phyloP scores from a whole-genome alignment of 1,140 invertebrate genomes.

The Calosoma granatense region DNA sequence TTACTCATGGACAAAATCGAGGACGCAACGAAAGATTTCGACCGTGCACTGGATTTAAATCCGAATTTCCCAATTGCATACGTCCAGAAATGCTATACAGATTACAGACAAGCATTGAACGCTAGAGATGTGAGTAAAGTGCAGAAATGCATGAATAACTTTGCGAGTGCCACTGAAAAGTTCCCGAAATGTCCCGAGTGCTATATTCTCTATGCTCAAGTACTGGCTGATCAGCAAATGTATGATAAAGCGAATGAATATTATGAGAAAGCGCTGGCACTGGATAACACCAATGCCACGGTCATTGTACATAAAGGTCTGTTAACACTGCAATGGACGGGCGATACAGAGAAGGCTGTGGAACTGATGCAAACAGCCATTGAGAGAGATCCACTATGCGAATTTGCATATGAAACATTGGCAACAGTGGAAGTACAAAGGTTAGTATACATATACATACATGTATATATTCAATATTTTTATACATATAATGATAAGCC shows the following conservation, averaged over 20 bases:
- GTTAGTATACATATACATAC: conserved; percentile 39
- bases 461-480: conserved; percentile 5
- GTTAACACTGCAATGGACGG: conserved; percentile 70
- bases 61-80: conserved; percentile 72
- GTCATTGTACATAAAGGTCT: conserved; percentile 81
- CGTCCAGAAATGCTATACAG: conserved; percentile 80
- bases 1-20: conserved; percentile 69
- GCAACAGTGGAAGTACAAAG: conserved; percentile 89
- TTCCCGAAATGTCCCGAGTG: conserved; percentile 79
- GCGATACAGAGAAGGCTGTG: conserved; percentile 69
- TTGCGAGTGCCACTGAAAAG: conserved; percentile 62
- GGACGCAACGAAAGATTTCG: conserved; percentile 71
- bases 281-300: conserved; percentile 78
- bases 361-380: conserved; percentile 73
- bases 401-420: conserved; percentile 90
- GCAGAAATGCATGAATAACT: conserved; percentile 52
- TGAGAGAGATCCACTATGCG: conserved; percentile 80
- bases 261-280: conserved; percentile 68
- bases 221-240: conserved; percentile 70
- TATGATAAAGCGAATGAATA: conserved; percentile 71
- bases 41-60: conserved; percentile 69
- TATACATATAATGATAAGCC: conserved; percentile 1
- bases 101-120: conserved; percentile 57
- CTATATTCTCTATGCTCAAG: conserved; percentile 73
- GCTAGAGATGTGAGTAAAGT: conserved; percentile 45